phyloP scores from a whole-genome alignment of 2,797 vertebrate species.

The Gymnopithys bicolor region DNA sequence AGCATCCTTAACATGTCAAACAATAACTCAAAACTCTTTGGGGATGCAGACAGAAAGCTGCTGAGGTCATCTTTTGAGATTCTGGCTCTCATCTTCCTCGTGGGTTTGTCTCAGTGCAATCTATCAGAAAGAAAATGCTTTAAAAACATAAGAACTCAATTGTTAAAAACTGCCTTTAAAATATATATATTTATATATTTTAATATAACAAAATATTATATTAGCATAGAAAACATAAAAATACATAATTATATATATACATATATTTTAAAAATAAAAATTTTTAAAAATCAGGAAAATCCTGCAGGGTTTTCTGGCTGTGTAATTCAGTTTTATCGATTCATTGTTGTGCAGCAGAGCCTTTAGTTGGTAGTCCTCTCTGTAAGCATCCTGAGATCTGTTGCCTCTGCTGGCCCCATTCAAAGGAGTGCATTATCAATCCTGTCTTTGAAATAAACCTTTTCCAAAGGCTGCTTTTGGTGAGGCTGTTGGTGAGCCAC shows the following conservation, averaged over 20 bases:
- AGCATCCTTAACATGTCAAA: not conserved
- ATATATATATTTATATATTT: not conserved
- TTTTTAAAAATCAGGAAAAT: not conserved
- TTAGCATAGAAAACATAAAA: too few species aligned
- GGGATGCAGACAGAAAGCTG: not conserved
- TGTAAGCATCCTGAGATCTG: not conserved
- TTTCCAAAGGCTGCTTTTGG: not conserved
- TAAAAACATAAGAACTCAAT: not conserved
- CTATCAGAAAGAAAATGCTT: not conserved
- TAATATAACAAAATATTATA: not conserved
- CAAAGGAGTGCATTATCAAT: not conserved
- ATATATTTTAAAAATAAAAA: not conserved
- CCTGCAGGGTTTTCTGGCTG: not conserved
- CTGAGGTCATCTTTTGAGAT: not conserved
- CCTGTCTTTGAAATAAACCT: not conserved
- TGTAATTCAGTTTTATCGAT: not conserved
- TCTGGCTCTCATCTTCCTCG: not conserved
- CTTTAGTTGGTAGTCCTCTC: not conserved
- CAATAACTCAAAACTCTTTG: not conserved
- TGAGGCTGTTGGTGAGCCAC: not conserved
- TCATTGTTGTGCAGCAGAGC: not conserved
- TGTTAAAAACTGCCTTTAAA: not conserved
- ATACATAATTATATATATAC: not conserved
- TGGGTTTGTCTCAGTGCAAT: not conserved
- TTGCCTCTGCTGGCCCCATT: not conserved